Conservation (phyloP, 2,888 invertebrate genomes). For the Abrostola tripartita region DNA sequence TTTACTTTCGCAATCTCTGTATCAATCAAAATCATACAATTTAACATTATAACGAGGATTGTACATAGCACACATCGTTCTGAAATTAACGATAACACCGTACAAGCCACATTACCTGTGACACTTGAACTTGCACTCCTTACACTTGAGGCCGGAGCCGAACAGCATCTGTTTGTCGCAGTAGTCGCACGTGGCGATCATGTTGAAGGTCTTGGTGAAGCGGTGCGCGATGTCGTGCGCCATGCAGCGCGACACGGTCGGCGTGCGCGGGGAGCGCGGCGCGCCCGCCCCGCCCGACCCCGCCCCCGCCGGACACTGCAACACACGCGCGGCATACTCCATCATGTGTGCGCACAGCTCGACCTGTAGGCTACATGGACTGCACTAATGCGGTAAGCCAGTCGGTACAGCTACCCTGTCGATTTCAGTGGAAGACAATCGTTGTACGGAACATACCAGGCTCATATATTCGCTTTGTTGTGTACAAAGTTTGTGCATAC, state of each 20-base stretch:
- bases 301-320: slow-evolving; percentile 22
- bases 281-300: slow-evolving; percentile 68
- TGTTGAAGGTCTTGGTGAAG: slow-evolving; percentile 95
- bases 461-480: no score
- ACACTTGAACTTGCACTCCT: slow-evolving; percentile 97
- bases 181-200: slow-evolving; percentile 96
- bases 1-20: slow-evolving; percentile 95
- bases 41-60: background rate
- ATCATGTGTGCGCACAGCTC: slow-evolving; percentile 23
- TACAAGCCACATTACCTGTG: slow-evolving; percentile 84
- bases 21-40: slow-evolving; percentile 40
- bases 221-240: slow-evolving; percentile 96
- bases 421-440: no score
- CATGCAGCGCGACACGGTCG: slow-evolving; percentile 91
- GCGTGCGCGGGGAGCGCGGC: slow-evolving; percentile 92
- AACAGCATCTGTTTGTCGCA: slow-evolving; percentile 96
- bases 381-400: no score
- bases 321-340: slow-evolving; percentile 1
- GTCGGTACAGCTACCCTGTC: no score
- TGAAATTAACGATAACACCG: background rate
- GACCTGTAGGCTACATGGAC: background rate
- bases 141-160: slow-evolving; percentile 95
- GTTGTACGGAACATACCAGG: no score
- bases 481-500: no score
- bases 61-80: background rate